These are phyloP conservation scores for Asteroscopus sphinx DNA, from an alignment of 2,888 invertebrate species.

Conservation along the genomic window DNA sequence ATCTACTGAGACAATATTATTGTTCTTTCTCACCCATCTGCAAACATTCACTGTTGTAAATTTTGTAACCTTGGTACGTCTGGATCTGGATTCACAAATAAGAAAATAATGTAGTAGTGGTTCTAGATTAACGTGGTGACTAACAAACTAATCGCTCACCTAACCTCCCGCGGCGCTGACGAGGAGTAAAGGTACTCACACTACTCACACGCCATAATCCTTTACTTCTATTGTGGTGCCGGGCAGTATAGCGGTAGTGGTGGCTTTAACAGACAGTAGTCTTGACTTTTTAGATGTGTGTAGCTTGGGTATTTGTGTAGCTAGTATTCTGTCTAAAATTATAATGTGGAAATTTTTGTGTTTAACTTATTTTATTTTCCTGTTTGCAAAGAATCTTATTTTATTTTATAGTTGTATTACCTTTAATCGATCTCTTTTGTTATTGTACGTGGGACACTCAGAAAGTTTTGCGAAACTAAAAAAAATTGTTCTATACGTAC, in stretches of 20 bases:
- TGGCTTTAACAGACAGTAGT: constrained; percentile 10
- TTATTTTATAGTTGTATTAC: no score
- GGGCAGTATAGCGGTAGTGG: constrained; percentile 19
- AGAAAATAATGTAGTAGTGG: constrained; percentile 2
- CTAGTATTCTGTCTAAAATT: no score
- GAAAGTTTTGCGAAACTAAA: no score
- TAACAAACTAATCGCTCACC: constrained; percentile 74
- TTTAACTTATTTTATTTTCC: not conserved
- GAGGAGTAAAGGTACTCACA: constrained; percentile 78
- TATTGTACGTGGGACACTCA: no score
- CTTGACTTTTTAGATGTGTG: no score
- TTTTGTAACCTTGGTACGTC: constrained; percentile 15
- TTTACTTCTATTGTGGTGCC: constrained; percentile 27
- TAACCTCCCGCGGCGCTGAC: constrained; percentile 83
- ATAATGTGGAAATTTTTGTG: no score
- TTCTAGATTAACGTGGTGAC: constrained; percentile 58
- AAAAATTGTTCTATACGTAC: no score
- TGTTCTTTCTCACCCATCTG: no score
- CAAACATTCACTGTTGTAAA: no score
- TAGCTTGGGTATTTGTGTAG: no score
- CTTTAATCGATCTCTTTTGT: no score
- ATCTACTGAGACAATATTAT: no score
- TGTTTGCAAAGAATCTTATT: not conserved
- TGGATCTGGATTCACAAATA: constrained; percentile 6
- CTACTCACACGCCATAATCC: constrained; percentile 47